Percentiles rank a stretch among this genome's conserved stretches.
Evolutionary conservation across 2,888 invertebrate species (phyloP).

Genomic region (Coelogynopora nodosa): DNA sequence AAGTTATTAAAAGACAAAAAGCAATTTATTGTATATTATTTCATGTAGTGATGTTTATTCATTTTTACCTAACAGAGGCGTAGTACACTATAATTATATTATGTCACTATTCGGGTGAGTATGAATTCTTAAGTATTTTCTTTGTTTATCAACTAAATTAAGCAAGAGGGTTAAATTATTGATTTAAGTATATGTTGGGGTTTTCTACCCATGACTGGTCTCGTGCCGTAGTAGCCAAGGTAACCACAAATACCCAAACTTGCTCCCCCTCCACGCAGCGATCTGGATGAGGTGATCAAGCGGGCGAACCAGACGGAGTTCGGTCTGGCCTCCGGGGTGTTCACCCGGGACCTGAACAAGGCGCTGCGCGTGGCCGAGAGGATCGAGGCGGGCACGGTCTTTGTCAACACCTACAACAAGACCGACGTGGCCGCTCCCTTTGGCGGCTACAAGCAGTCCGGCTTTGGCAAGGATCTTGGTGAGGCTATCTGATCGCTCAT

Average conservation of each 20-base stretch:
- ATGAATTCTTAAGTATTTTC: no score
- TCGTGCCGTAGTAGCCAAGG: no score
- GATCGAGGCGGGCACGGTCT: constrained; percentile 89
- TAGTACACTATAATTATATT: no score
- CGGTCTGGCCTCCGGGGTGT: constrained; percentile 87
- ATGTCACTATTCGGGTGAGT: no score
- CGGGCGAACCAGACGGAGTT: constrained; percentile 87
- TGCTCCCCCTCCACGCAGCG: no score
- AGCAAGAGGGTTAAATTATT: neutral
- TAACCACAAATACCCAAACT: no score
- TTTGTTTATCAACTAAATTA: no score
- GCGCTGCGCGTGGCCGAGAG: constrained; percentile 79
- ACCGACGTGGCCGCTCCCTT: constrained; percentile 96
- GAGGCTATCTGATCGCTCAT: constrained; percentile 50
- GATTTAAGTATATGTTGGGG: neutral
- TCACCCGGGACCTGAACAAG: constrained; percentile 78
- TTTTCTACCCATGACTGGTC: no score
- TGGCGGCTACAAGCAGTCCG: constrained; percentile 93
- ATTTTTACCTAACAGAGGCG: no score
- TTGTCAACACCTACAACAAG: constrained; percentile 94
- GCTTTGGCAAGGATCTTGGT: constrained; percentile 87
- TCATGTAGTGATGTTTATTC: no score
- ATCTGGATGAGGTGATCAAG: constrained; percentile 77
- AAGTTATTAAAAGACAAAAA: no score
- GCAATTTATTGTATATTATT: no score